A percentile compares a stretch with the other conserved stretches of the same genome.
Evolutionary conservation across 1,140 invertebrate genomes (phyloP).

Genomic region (Dinoponera quadriceps): DNA sequence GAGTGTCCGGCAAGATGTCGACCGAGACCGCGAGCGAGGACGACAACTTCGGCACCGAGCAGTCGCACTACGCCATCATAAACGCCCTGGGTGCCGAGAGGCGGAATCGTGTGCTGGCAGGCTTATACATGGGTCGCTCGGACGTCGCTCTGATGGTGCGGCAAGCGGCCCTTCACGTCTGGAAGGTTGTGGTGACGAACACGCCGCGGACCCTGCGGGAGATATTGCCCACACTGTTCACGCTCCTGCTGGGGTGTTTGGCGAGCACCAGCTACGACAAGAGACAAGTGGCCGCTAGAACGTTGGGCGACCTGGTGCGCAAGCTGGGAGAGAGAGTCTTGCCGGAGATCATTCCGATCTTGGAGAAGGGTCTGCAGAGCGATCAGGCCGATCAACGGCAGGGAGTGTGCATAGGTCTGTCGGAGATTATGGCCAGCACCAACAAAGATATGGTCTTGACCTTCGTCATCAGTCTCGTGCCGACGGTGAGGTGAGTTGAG

Average conservation of each 20-base stretch:
- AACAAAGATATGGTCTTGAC: conserved; percentile 97
- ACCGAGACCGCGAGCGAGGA: conserved; percentile 99
- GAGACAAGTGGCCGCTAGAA: conserved; percentile 97
- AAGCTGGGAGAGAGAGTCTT: conserved; percentile 99
- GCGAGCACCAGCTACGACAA: conserved; percentile 98
- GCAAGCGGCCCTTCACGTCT: conserved; percentile 98
- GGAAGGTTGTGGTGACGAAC: conserved; percentile 98
- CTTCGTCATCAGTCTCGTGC: conserved; percentile 98
- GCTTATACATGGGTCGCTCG: conserved; percentile 98
- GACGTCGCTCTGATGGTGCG: conserved; percentile 98
- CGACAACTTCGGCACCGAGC: conserved; percentile 99
- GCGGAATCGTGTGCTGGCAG: conserved; percentile 96
- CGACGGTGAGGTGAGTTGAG: conserved; percentile 91
- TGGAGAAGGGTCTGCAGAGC: conserved; percentile 97
- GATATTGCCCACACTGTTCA: conserved; percentile 98
- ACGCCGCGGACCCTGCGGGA: conserved; percentile 98
- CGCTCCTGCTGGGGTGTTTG: conserved; percentile 95
- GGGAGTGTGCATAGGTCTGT: conserved; percentile 98
- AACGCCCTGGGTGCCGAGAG: conserved; percentile 94
- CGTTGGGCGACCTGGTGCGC: conserved; percentile 97
- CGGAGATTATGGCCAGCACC: conserved; percentile 99
- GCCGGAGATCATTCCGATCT: conserved; percentile 98
- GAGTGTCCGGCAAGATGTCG: conserved; percentile 99
- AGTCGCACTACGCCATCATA: conserved; percentile 97
- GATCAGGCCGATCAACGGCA: conserved; percentile 96